These are phyloP conservation scores for Myrmophylax atrothorax DNA, from an alignment of 2,113 vertebrate species.

Conservation along the genomic window DNA sequence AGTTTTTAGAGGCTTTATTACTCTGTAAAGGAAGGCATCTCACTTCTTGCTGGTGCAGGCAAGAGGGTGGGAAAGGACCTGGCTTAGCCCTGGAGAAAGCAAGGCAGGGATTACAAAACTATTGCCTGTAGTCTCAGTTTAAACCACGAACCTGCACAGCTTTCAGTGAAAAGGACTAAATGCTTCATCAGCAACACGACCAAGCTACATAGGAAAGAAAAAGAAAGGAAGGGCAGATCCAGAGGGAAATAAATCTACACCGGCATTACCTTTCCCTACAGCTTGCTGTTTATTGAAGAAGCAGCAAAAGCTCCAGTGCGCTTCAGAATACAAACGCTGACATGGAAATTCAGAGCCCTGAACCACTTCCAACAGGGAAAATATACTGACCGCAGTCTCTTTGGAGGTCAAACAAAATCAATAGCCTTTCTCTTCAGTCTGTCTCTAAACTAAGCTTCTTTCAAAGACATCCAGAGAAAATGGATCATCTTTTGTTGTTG, in stretches of 20 bases:
- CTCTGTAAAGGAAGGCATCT: background rate
- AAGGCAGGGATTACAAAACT: background rate
- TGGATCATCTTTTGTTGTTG: constrained; percentile 46
- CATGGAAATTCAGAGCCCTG: constrained; percentile 44
- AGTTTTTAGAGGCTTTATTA: background rate
- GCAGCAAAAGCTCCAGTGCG: constrained; percentile 17
- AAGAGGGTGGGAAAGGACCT: background rate
- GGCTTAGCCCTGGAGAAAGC: background rate
- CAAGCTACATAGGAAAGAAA: background rate
- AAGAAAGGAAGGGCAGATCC: background rate
- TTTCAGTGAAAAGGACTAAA: background rate
- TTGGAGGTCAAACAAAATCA: constrained; percentile 72
- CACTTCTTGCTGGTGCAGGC: background rate
- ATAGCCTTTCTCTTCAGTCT: constrained; percentile 60
- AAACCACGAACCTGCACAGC: background rate
- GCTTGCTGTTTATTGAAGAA: constrained; percentile 34
- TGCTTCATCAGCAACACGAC: background rate
- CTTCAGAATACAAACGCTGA: constrained; percentile 39
- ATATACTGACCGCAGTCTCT: constrained; percentile 60
- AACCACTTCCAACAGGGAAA: constrained; percentile 39
- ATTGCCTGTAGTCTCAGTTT: background rate
- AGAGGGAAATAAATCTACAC: background rate
- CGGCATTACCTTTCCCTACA: background rate
- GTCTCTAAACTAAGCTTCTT: constrained; percentile 62
- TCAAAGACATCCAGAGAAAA: constrained; percentile 44